A percentile compares a stretch with the other conserved stretches of the same genome.
phyloP scores from a whole-genome alignment of 2,113 vertebrate species.

The Cepphus grylle region DNA sequence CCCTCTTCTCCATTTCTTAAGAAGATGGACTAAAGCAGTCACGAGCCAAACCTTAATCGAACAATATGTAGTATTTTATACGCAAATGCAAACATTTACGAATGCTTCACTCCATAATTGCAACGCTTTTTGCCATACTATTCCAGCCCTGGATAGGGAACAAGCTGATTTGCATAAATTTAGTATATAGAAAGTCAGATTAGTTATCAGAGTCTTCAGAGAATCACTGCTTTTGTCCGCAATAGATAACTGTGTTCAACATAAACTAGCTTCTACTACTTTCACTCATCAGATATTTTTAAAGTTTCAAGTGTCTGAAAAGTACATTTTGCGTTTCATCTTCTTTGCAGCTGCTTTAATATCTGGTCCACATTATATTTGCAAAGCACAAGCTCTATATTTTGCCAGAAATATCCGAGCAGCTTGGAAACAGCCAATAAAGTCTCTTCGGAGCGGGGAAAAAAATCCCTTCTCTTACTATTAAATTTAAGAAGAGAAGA shows the following conservation, averaged over 20 bases:
- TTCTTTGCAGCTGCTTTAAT: neutral
- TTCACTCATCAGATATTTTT: neutral
- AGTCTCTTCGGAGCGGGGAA: neutral
- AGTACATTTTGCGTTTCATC: neutral
- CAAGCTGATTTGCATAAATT: neutral
- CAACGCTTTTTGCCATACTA: fast-evolving
- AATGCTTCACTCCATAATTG: neutral
- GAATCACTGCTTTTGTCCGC: no score
- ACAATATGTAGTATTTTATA: no score
- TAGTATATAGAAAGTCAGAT: neutral
- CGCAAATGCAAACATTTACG: neutral
- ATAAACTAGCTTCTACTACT: neutral
- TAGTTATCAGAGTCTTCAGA: neutral
- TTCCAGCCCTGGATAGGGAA: neutral
- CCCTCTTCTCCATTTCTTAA: neutral
- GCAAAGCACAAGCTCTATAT: neutral
- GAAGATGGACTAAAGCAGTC: neutral
- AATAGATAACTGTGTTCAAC: neutral
- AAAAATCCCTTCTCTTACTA: neutral
- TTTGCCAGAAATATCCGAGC: neutral
- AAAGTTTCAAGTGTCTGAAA: neutral
- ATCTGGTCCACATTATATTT: neutral
- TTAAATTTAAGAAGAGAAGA: neutral
- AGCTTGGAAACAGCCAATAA: neutral
- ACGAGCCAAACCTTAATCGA: neutral